phyloP scores from a whole-genome alignment of 2,888 invertebrate genomes.

The Heliconius hortense region DNA sequence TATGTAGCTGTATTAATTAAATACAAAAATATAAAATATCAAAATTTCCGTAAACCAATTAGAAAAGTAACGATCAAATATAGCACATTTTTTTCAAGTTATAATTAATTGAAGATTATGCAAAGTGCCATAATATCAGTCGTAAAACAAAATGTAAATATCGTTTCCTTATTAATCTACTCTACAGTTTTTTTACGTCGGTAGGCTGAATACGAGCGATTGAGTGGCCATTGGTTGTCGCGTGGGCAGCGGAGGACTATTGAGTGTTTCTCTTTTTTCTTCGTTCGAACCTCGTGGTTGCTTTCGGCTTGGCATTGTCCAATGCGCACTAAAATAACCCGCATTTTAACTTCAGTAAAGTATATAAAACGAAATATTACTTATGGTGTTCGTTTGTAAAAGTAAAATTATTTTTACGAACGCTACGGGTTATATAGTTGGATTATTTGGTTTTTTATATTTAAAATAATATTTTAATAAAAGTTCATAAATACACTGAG shows the following conservation, averaged over 20 bases:
- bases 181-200: constrained; percentile 53
- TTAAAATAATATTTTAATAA: too few relatives aligned
- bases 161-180: constrained; percentile 42
- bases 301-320: constrained; percentile 57
- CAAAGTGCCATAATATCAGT: background rate
- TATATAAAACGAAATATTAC: constrained; percentile 48
- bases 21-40: background rate
- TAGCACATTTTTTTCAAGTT: background rate
- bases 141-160: constrained; percentile 12
- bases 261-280: constrained; percentile 67
- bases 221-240: constrained; percentile 78
- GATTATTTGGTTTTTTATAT: too few relatives aligned
- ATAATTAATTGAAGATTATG: constrained; percentile 12
- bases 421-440: constrained; percentile 22
- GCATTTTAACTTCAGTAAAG: constrained; percentile 63
- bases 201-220: constrained; percentile 68
- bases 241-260: constrained; percentile 79
- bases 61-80: constrained; percentile 2
- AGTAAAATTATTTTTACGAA: constrained; percentile 59
- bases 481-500: too few relatives aligned
- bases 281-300: constrained; percentile 50
- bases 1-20: background rate
- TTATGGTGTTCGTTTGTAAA: constrained; percentile 23
- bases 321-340: constrained; percentile 69
- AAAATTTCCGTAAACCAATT: background rate